Evolutionary conservation across 2,797 vertebrate species (phyloP), one percentile per base, ranked within the genome.

Genomic region (Chiroxiphia lanceolata): DNA sequence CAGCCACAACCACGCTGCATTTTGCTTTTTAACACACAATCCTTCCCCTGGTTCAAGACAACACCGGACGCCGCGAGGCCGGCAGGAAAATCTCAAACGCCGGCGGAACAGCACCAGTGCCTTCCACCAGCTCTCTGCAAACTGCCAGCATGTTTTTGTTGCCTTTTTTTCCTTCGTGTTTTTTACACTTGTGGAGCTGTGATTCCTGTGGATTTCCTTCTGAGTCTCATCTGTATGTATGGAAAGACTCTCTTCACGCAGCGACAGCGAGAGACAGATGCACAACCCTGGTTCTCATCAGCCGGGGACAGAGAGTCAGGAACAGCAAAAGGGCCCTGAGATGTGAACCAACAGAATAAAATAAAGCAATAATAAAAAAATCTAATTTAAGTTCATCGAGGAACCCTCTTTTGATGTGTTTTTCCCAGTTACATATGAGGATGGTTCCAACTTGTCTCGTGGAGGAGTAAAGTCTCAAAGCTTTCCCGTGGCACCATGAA

Each of bases 1-100:
- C 36, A 38, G 36, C 1, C 6, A 67, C 56, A 25, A 60, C 76
- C 10, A 4, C 44, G 2, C 2, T 4, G 17, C 0, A 13, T 0
- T 89, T 84, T 70, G 13, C 67, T 82, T 90, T 56, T 74, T 48
- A 44, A 17, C 27, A 10, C 29, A 50, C 59, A 63, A 17, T 16
- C 48, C 42, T 79, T 60, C 20, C 33, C 0, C 26, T 19, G 65
- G 11, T 75, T 68, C 17, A 5, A 25, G 81, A 67, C 44, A 26
- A 34, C 29, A 9, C 2, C 1, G 44, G 77, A 29, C 0, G 1
- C 25, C 0, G 5, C 4, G 42, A 34, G 45, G 38, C 38, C 38
- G 71, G 31, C 48, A 36, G 64, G 11, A 61, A 83, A 85, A 60
- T 7, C 75, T 15, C 68, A 38, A 56, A 42, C 0, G 1, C 48